Conservation (phyloP, 2,113 vertebrate species). For the Sminthopsis crassicaudata region DNA sequence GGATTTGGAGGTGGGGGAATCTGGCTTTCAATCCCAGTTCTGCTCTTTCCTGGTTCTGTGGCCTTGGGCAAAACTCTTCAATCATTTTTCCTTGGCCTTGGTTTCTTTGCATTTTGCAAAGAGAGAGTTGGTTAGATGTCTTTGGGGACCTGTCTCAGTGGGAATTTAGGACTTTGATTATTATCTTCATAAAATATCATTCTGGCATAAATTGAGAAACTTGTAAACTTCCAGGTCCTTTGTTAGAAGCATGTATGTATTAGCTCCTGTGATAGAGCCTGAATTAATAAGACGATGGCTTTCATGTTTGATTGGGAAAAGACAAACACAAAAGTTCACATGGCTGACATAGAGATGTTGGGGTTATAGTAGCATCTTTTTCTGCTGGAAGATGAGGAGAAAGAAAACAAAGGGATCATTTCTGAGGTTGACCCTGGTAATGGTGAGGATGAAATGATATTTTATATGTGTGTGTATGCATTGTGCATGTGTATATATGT, state of each 20-base stretch:
- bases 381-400: not conserved
- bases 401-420: not conserved
- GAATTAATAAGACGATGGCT: not conserved
- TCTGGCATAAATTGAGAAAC: not conserved
- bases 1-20: not conserved
- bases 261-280: not conserved
- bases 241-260: not conserved
- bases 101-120: not conserved
- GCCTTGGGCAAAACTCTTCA: not conserved
- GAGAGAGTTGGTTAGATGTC: not conserved
- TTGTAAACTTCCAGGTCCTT: not conserved
- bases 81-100: not conserved
- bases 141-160: not conserved
- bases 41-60: not conserved
- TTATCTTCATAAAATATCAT: not conserved
- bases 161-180: not conserved
- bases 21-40: not conserved
- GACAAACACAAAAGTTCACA: not conserved
- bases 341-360: not conserved
- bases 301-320: not conserved
- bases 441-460: not conserved
- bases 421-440: not conserved
- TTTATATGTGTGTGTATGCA: no score
- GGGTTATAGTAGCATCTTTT: not conserved
- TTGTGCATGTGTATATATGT: not conserved